Percentiles rank a stretch among this genome's conserved stretches.
Evolutionary conservation across 2,113 vertebrate species (phyloP).

Genomic region (Turdus rufiventris): DNA sequence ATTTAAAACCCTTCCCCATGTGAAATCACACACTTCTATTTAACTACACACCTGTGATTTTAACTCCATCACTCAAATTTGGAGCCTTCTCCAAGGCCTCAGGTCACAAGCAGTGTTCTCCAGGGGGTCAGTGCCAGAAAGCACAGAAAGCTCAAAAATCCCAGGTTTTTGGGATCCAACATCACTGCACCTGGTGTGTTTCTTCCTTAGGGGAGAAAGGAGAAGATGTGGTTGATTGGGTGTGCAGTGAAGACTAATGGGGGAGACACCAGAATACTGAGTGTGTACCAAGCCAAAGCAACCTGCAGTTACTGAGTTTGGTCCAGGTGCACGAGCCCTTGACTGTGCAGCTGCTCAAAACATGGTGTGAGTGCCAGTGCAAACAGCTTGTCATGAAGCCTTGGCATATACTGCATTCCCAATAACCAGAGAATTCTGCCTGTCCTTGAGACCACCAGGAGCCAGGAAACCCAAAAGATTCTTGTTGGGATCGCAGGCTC

Average conservation of each 20-base stretch:
- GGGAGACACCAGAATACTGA: not conserved
- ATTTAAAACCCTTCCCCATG: no score
- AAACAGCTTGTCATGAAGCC: not conserved
- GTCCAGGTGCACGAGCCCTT: not conserved
- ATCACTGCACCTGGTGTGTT: not conserved
- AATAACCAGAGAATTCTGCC: rapidly evolving
- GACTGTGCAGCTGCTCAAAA: not conserved
- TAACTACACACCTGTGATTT: no score
- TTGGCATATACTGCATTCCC: not conserved
- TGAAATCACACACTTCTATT: no score
- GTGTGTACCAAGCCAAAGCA: not conserved
- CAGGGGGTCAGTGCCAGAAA: no score
- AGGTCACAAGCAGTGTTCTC: no score
- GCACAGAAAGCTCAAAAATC: no score
- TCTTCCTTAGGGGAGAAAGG: not conserved
- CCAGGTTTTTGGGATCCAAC: no score
- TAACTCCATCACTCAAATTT: no score
- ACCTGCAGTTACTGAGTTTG: not conserved
- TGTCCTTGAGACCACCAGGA: rapidly evolving
- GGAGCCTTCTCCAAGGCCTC: no score
- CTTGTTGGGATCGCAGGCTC: not conserved
- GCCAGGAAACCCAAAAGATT: not conserved
- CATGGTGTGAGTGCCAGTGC: not conserved
- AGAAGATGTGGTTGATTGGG: not conserved
- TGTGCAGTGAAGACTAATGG: not conserved